Percentiles rank a stretch among this genome's conserved stretches.
Evolutionary conservation across 2,888 invertebrate species (phyloP).

Genomic region (Cephus runcator): DNA sequence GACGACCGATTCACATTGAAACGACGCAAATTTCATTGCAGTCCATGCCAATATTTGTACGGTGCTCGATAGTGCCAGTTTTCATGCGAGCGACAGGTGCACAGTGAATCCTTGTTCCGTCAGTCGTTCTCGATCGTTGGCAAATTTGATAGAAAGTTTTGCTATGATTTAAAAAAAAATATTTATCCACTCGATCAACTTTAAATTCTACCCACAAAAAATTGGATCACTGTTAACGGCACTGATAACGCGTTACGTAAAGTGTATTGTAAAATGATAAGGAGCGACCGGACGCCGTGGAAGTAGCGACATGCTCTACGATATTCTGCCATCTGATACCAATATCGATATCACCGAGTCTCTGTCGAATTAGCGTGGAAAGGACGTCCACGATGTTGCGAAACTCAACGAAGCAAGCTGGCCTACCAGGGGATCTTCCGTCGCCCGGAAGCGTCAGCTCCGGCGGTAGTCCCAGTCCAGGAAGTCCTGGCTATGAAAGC

Average conservation of each 20-base stretch:
- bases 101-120: neutral
- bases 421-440: constrained; percentile 26
- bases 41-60: neutral
- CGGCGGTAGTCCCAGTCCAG: constrained; percentile 56
- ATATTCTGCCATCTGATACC: constrained; percentile 3
- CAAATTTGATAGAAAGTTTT: neutral
- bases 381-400: constrained; percentile 12
- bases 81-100: neutral
- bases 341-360: neutral
- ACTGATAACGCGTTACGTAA: neutral
- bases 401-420: constrained; percentile 11
- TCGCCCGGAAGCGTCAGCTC: constrained; percentile 48
- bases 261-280: neutral
- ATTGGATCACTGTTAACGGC: neutral
- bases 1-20: neutral
- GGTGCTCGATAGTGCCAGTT: neutral
- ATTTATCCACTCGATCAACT: neutral
- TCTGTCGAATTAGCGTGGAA: constrained; percentile 9
- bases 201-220: neutral
- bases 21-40: neutral
- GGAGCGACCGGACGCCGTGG: neutral
- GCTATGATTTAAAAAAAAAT: neutral
- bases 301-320: neutral
- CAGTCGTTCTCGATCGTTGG: neutral
- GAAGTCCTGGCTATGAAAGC: constrained; percentile 55